A percentile compares a stretch with the other conserved stretches of the same genome.
Conservation (phyloP, 2,888 invertebrate genomes). For the Aethes cnicana region DNA sequence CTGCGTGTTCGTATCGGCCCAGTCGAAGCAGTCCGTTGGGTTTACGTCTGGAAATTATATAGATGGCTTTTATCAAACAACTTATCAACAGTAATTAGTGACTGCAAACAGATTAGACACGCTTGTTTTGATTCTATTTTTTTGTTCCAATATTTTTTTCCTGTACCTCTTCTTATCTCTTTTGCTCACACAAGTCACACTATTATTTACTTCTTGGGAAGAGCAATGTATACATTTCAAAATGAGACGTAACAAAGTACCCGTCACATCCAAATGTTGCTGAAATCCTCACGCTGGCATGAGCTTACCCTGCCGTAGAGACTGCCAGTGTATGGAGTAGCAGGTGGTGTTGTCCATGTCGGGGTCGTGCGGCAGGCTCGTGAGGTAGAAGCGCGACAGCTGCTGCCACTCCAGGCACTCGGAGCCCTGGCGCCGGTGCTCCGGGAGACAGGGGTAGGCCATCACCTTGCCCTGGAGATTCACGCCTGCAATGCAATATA, state of each 20-base stretch:
- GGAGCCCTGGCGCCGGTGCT: slow-evolving; percentile 81
- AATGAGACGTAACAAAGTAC: too few relatives aligned
- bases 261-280: too few relatives aligned
- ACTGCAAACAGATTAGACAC: too few relatives aligned
- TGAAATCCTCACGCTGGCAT: too few relatives aligned
- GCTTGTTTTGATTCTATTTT: too few relatives aligned
- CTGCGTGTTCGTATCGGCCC: slow-evolving; percentile 83
- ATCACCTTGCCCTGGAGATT: slow-evolving; percentile 83
- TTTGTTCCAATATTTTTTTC: too few relatives aligned
- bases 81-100: too few relatives aligned
- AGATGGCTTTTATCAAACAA: neutral
- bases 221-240: too few relatives aligned
- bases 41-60: slow-evolving; percentile 70
- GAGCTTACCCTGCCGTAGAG: slow-evolving; percentile 82
- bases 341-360: slow-evolving; percentile 87
- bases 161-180: too few relatives aligned
- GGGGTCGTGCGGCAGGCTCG: slow-evolving; percentile 77
- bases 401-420: slow-evolving; percentile 93
- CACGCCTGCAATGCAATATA: slow-evolving; percentile 78
- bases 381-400: slow-evolving; percentile 87
- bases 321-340: slow-evolving; percentile 92
- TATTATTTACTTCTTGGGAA: too few relatives aligned
- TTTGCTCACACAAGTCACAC: too few relatives aligned
- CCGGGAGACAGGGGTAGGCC: slow-evolving; percentile 87
- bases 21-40: slow-evolving; percentile 93